Conservation (phyloP, 2,113 vertebrate species). For the Notothenia coriiceps region DNA sequence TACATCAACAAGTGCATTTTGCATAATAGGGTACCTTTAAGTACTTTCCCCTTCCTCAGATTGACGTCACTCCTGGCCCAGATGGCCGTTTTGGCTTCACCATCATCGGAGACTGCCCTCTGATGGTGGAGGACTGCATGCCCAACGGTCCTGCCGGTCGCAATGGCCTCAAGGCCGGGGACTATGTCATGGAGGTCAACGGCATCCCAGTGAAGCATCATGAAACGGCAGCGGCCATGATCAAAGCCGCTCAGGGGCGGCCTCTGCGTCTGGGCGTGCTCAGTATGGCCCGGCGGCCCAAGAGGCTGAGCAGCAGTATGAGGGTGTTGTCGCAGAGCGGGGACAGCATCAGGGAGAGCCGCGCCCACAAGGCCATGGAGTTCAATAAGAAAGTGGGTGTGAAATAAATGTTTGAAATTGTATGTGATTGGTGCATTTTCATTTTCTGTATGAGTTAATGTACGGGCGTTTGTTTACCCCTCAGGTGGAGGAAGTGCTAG, state of each 20-base stretch:
- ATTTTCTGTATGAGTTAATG: slow-evolving; percentile 10
- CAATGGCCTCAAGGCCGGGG: slow-evolving; percentile 84
- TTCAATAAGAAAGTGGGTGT: slow-evolving; percentile 91
- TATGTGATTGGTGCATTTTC: background rate
- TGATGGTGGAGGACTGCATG: slow-evolving; percentile 86
- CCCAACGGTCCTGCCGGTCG: slow-evolving; percentile 83
- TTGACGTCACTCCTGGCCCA: slow-evolving; percentile 81
- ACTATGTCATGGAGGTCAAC: slow-evolving; percentile 90
- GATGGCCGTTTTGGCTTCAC: slow-evolving; percentile 86
- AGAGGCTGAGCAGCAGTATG: slow-evolving; percentile 84
- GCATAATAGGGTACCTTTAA: no score
- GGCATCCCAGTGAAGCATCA: slow-evolving; percentile 83
- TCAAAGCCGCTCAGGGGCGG: slow-evolving; percentile 83
- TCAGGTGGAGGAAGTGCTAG: slow-evolving; percentile 92
- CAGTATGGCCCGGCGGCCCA: slow-evolving; percentile 81
- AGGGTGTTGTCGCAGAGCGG: slow-evolving; percentile 84
- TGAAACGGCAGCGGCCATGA: slow-evolving; percentile 80
- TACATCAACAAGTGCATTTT: no score
- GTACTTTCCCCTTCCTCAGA: slow-evolving; percentile 53
- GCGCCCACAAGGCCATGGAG: slow-evolving; percentile 92
- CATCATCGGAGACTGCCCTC: slow-evolving; percentile 84
- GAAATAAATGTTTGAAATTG: background rate
- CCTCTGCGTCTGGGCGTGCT: slow-evolving; percentile 88
- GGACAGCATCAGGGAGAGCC: slow-evolving; percentile 82
- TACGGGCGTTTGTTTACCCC: slow-evolving; percentile 33